Base-by-base conservation (phyloP, 37 sponge, comb jelly and placozoan genomes). In the Diacarnus erythraeanus region DNA sequence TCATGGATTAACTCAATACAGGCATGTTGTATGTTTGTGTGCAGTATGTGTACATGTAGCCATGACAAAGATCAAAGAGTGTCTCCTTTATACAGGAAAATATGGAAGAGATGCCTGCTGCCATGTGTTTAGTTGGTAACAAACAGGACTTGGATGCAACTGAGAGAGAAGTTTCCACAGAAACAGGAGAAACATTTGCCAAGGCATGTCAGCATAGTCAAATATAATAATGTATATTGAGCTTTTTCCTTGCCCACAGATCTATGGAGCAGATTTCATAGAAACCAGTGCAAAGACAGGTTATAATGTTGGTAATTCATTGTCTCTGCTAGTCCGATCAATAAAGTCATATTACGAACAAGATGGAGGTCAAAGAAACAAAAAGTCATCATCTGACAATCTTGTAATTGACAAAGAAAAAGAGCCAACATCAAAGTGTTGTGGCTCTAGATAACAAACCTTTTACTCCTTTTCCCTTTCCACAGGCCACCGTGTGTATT, bases 1-100 rank as follows among this genome's bases (percentile, higher is more conserved):
- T 64, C 87, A 20, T 94, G 94, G 94, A 89, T 94, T 20, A 84
- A 87, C 57, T 80, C 85, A 38, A 94, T 94, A 18, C 73, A 86
- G 80, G 92, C 86, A 40, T 12, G 12, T 47, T n/a, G n/a, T n/a
- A n/a, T n/a, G n/a, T n/a, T n/a, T n/a, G n/a, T n/a, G n/a, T n/a
- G n/a, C n/a, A n/a, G n/a, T n/a, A n/a, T n/a, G n/a, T 12, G 12
- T 47, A 15, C 51, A 47, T 47, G 51, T 47, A 12, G 12, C 51
- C 51, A 47, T 47, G 51, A 47, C 51, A 6, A 6, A 47, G 12
- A 47, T 6, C 51, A 60, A 25, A 17, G 23, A 60, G 61, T 65
- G 66, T 65, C 3, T 18, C 33, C 1, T 2, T 38, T 38, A 10
- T 54, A 20, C 67, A 85, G 79, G 83, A 90, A 17, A 86, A 74